Conservation (phyloP, 2,797 vertebrate genomes). For the Pseudochromis fuscus region DNA sequence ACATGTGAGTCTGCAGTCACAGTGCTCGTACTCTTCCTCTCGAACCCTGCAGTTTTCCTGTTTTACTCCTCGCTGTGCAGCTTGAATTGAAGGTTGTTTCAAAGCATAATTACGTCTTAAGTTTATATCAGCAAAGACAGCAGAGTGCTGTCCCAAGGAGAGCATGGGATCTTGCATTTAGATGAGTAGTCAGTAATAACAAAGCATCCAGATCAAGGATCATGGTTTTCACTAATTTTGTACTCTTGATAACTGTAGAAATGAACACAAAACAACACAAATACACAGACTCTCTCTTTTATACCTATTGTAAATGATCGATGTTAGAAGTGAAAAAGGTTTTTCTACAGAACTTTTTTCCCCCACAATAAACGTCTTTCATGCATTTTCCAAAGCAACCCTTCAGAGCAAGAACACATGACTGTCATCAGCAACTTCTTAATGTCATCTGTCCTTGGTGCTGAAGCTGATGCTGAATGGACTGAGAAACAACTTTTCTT, state of each 20-base stretch:
- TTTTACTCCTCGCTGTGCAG: constrained; percentile 31
- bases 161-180: constrained; percentile 11
- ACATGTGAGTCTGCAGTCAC: background rate
- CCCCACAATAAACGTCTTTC: background rate
- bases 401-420: background rate
- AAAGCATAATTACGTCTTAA: constrained; percentile 41
- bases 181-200: constrained; percentile 11
- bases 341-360: background rate
- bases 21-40: constrained; percentile 1
- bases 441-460: background rate
- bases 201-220: background rate
- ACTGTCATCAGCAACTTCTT: background rate
- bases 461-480: background rate
- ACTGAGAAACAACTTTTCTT: background rate
- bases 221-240: background rate
- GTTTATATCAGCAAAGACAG: constrained; percentile 36
- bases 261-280: too few species aligned
- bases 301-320: background rate
- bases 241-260: background rate
- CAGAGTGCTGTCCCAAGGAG: constrained; percentile 29
- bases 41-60: constrained; percentile 15
- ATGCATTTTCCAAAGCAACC: background rate
- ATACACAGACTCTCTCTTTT: background rate
- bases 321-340: background rate
- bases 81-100: constrained; percentile 33